Evolutionary conservation across 2,113 vertebrate genomes (phyloP), one percentile per base, ranked within the genome.

Genomic region (Sturnus vulgaris): DNA sequence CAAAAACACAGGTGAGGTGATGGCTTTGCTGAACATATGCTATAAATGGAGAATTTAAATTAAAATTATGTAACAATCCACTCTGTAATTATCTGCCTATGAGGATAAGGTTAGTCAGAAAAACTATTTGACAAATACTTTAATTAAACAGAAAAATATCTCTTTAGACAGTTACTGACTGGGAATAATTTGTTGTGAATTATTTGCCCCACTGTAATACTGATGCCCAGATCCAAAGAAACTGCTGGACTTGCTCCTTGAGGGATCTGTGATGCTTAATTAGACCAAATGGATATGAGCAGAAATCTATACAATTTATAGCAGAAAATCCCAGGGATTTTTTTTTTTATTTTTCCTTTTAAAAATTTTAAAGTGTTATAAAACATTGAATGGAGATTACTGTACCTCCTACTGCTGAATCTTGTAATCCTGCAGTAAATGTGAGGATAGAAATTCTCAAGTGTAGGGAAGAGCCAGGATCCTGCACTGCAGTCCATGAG

Each of bases 381-480:
- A 96, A 96, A 88, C n/a, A 46, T 59, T 96, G 95, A 95, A 87
- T 96, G 93, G 88, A 68, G 76, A 88, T 96, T 86, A 69, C 90
- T 90, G 90, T 94, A 79, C 70, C 90, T 96, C 92, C 73, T 70
- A 35, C 70, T 66, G 70, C 46, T 88, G 0, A 0, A 53, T 75
- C 49, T 57, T 91, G 59, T 84, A 83, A 93, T 96, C 93, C 95
- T 93, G 68, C 79, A 56, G 84, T 91, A 87, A 92, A 82, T 46
- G 59, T 40, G 92, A 92, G 93, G 86, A 81, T 71, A 84, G 88
- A 91, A 94, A 88, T 86, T 71, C 82, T 42, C 35, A 81, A 79
- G 82, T 35, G 20, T 71, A 85, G 81, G 93, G 92, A 97, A 93
- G 82, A 93, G 49, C 52, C 50, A 72, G 14, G 15, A 78, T 75